Evolutionary conservation across 53 echinoderm and acorn worm species (phyloP).

Genomic region (Apostichopus leukothele): DNA sequence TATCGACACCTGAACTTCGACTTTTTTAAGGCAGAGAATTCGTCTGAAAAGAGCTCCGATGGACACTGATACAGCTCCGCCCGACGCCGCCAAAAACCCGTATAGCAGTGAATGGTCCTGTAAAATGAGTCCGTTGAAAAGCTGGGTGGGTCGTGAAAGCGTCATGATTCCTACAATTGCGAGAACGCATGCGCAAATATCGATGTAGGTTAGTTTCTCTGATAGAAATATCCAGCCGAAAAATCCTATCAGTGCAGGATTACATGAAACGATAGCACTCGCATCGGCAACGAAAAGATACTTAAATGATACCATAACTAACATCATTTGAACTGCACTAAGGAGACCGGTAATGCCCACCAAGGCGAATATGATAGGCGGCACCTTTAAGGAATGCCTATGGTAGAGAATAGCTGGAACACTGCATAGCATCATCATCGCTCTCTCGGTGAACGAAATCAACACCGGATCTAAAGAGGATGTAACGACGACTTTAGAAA

Average conservation of each 20-base stretch:
- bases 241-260: background rate
- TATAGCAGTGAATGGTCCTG: background rate
- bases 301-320: slow-evolving; percentile 1
- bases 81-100: background rate
- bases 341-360: background rate
- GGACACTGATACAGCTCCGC: background rate
- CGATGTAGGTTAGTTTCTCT: background rate
- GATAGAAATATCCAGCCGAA: slow-evolving; percentile 1
- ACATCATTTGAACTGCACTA: background rate
- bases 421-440: background rate
- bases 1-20: background rate
- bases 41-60: background rate
- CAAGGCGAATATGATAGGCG: background rate
- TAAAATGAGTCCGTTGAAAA: background rate
- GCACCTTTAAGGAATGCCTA: background rate
- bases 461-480: background rate
- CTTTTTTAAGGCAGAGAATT: background rate
- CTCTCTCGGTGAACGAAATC: background rate
- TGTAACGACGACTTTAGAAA: background rate
- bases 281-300: background rate
- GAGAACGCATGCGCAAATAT: background rate
- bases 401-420: background rate
- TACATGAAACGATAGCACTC: background rate
- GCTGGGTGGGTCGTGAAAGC: background rate
- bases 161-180: background rate